phyloP scores from a whole-genome alignment of 2,888 invertebrate genomes.

The Cabera pusaria region DNA sequence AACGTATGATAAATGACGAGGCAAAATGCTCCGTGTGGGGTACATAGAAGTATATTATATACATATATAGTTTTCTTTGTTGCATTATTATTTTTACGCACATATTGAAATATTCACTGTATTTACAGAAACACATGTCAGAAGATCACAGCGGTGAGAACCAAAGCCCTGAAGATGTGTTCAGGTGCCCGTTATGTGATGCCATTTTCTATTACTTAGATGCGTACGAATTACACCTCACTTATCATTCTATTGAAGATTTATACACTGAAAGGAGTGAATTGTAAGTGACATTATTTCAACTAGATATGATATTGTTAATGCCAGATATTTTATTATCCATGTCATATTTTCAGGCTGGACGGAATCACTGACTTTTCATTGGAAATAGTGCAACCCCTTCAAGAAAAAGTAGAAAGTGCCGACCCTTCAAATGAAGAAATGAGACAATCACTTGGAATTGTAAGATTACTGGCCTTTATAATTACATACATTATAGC shows the following conservation, averaged over 20 bases:
- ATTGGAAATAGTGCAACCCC: slow-evolving; percentile 69
- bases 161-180: slow-evolving; percentile 78
- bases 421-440: slow-evolving; percentile 36
- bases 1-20: too few relatives aligned
- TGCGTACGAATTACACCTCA: slow-evolving; percentile 85
- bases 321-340: too few relatives aligned
- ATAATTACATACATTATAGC: too few relatives aligned
- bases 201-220: slow-evolving; percentile 86
- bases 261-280: slow-evolving; percentile 84
- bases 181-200: slow-evolving; percentile 86
- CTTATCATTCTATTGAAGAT: slow-evolving; percentile 84
- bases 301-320: too few relatives aligned
- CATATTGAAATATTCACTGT: too few relatives aligned
- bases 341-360: slow-evolving; percentile 49
- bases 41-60: too few relatives aligned
- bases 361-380: slow-evolving; percentile 63
- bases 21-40: too few relatives aligned
- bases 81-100: too few relatives aligned
- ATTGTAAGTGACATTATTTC: slow-evolving; percentile 47
- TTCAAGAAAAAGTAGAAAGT: slow-evolving; percentile 64
- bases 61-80: too few relatives aligned
- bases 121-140: slow-evolving; percentile 79
- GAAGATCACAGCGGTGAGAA: slow-evolving; percentile 82
- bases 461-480: slow-evolving; percentile 61
- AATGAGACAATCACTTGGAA: slow-evolving; percentile 46